Base-by-base conservation (phyloP, 2,888 invertebrate species). In the Drosophila anomalata region DNA sequence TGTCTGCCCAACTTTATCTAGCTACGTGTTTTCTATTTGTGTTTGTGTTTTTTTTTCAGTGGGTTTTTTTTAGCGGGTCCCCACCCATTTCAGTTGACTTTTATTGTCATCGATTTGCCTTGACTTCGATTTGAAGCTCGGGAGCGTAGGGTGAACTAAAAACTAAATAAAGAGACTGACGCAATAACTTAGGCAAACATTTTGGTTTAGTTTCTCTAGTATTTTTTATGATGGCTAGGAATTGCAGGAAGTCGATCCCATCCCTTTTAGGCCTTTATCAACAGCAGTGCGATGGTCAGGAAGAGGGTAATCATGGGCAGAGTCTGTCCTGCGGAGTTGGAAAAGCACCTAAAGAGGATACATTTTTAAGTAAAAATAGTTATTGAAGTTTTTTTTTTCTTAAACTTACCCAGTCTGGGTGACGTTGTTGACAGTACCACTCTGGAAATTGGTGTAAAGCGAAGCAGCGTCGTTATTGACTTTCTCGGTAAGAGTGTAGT, bases 161-260 rank as follows among this genome's bases (percentile, higher is more conserved):
- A 80, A 86, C 84, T 86, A 83, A 86, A 83, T 80, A 82, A 86
- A 82, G 41, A 62, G 47, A 54, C 48, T 68, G 68, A 68, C 52
- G 47, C 55, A 68, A 48, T 59, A 47, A 52, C 63, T 65, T 33
- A 22, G 63, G 60, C 53, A 63, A 53, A 39, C 29, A 17, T 29
- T 59, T 63, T 57, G 44, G 29, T 56, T 61, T 42, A 20, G 47
- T n/a, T 33, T 26, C 24, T 44, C 24, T 63, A 36, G 14, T 46
- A 33, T 11, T 8, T 31, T 9, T 42, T 41, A 50, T 20, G 47
- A n/a, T 29, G 44, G 42, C 68, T 67, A 29, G 29, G 31, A 17
- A 5, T 9, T 12, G 33, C 33, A 29, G 48, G 48, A n/a, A 7
- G 9, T 12, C 20, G 22, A 39, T 31, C 14, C 24, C 42, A 39